Base-by-base conservation (phyloP, 2,113 vertebrate species). In the Cichladusa arquata region DNA sequence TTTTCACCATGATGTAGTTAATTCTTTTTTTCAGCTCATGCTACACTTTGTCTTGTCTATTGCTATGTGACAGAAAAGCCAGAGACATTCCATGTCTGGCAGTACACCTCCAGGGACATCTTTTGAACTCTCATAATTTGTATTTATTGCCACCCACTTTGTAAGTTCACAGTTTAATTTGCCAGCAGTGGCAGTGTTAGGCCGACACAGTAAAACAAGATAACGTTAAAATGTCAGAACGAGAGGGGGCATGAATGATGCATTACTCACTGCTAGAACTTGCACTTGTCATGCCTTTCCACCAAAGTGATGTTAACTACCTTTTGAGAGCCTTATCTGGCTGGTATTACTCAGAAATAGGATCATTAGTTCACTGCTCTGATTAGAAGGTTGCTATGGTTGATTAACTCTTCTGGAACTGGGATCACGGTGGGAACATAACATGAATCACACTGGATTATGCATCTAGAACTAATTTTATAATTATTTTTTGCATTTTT, bases 141-240 rank as follows among this genome's bases (percentile, higher is more conserved):
- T 98, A 98, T 98, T 98, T 98, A 98, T 98, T 98, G 98, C 98
- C 97, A 98, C 97, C 98, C 98, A 98, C 98, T 98, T 98, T 98
- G 98, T 98, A 98, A 98, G 98, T 98, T 98, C 98, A 98, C 98
- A 98, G 98, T 98, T 98, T 98, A 98, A 98, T 98, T 98, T 98
- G 98, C 98, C 97, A 98, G 97, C 97, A 98, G 97, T 98, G 98
- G 98, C 97, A 98, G 98, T 98, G 97, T 98, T 98, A 98, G 97
- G 97, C 97, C 97, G 97, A 98, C 98, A 97, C 97, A 97, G 98
- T 98, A 98, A 98, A 98, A 98, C 98, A 98, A 98, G 98, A 98
- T 98, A 98, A 98, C 98, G 98, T 98, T 98, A 98, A 98, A 98
- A 98, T 98, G 98, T 98, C 98, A 98, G 97, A 94, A 96, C 50